Evolutionary conservation across 2,113 vertebrate genomes (phyloP), one percentile per base, ranked within the genome.

Genomic region (Thunnus maccoyii): DNA sequence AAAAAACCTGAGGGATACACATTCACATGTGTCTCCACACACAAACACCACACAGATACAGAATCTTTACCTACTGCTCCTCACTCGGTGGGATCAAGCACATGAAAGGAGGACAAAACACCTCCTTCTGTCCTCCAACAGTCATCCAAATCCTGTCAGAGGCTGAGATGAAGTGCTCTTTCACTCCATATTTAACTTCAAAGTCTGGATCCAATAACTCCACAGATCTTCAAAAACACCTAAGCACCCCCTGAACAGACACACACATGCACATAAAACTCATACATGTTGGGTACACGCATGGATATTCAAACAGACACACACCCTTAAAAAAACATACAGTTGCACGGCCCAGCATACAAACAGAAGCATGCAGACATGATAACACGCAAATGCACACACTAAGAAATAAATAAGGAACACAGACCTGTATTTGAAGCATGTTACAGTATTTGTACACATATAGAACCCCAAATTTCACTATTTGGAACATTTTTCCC

Each of bases 201-300:
- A 56, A 67, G 78, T 88, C 82, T 92, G 77, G 83, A 85, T 82
- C 74, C 61, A 68, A 72, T 87, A 87, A 80, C 61, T 10, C 55
- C 20, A 15, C 61, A 32, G 62, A 85, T 83, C 81, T 72, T 86
- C 67, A 83, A 78, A 76, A 79, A 57, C 70, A 80, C 17, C 68
- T 7, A 15, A 60, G 41, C 30, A 27, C 63, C 48, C 48, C 25
- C 14, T 3, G 27, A 6, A 15, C 4, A 67, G 2, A 62, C 13
- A 47, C 8, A 73, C 17, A 48, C 17, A 63, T 2, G 8, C 17
- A 30, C n/a, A 25, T 51, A 41, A 50, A 25, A 10, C 8, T 6
- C 41, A 57, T n/a, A 67, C 13, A 63, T 10, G 3, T 17, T 20
- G 20, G 22, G 58, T 64, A 6, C 20, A 41, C 3, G 18, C 14